These are phyloP conservation scores for Anguilla pacifica DNA, from an alignment of 2,797 vertebrate species.

Conservation along the genomic window DNA sequence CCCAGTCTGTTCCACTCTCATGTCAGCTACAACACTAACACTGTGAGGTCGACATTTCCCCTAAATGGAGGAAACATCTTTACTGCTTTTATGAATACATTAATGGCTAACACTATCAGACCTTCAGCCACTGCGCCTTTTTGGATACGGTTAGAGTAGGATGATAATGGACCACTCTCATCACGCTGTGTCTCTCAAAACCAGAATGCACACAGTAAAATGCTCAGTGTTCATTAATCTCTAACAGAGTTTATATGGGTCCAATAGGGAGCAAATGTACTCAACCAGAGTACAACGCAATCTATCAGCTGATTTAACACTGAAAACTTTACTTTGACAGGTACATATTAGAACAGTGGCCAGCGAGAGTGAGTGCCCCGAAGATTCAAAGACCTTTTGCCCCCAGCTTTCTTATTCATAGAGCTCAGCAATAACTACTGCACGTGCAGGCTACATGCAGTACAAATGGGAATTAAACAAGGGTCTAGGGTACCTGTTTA, in stretches of 20 bases:
- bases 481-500: background rate
- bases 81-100: slow-evolving; percentile 15
- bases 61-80: slow-evolving; percentile 1
- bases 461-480: background rate
- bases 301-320: slow-evolving; percentile 5
- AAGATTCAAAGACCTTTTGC: background rate
- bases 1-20: background rate
- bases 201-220: background rate
- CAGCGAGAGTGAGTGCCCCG: background rate
- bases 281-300: background rate
- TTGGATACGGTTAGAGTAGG: background rate
- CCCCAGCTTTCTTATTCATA: background rate
- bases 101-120: background rate
- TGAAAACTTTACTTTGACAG: slow-evolving; percentile 6
- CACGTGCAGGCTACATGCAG: background rate
- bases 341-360: background rate
- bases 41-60: slow-evolving; percentile 7
- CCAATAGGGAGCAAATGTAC: slow-evolving; percentile 7
- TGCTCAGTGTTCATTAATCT: background rate
- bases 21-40: background rate
- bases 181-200: slow-evolving; percentile 8
- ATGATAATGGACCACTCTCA: slow-evolving; percentile 8
- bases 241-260: slow-evolving; percentile 1
- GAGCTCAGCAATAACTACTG: background rate
- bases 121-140: background rate